Conservation (phyloP, 1,140 invertebrate genomes). For the Drosophila elegans region DNA sequence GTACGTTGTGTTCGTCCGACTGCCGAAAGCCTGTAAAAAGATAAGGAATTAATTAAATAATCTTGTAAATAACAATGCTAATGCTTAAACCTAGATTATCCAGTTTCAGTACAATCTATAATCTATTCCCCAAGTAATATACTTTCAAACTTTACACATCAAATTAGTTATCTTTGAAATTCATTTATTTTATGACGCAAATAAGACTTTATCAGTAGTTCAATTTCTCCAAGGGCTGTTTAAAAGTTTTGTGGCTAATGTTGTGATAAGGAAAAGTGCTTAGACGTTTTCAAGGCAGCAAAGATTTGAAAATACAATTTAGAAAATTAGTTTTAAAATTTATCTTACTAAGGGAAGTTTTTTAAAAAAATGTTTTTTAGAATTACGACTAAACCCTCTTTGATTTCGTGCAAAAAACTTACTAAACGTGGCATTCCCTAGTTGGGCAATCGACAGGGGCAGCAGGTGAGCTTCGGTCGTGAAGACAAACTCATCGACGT, state of each 20-base stretch:
- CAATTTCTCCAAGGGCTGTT: not conserved
- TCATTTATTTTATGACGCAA: not conserved
- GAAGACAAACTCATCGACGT: constrained; percentile 98
- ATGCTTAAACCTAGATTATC: too few relatives aligned
- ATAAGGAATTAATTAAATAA: not conserved
- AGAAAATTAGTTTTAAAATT: not conserved
- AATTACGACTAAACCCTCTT: too few relatives aligned
- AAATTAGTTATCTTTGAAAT: not conserved
- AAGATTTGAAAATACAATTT: not conserved
- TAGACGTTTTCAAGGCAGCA: not conserved
- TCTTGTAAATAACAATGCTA: not conserved
- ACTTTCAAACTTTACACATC: too few relatives aligned
- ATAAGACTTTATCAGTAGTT: not conserved
- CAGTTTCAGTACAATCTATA: too few relatives aligned
- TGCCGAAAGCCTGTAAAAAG: constrained; percentile 75
- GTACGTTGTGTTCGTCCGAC: constrained; percentile 87
- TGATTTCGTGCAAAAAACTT: constrained; percentile 33
- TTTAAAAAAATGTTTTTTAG: not conserved
- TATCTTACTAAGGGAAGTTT: too few relatives aligned
- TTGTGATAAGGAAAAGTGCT: not conserved
- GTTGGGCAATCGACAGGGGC: constrained; percentile 91
- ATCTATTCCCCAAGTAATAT: too few relatives aligned
- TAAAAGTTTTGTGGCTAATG: not conserved
- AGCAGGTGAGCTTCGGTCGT: constrained; percentile 99
- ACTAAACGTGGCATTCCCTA: constrained; percentile 83